These are phyloP conservation scores for Morus bassanus DNA, from an alignment of 2,797 vertebrate species.

Conservation along the genomic window DNA sequence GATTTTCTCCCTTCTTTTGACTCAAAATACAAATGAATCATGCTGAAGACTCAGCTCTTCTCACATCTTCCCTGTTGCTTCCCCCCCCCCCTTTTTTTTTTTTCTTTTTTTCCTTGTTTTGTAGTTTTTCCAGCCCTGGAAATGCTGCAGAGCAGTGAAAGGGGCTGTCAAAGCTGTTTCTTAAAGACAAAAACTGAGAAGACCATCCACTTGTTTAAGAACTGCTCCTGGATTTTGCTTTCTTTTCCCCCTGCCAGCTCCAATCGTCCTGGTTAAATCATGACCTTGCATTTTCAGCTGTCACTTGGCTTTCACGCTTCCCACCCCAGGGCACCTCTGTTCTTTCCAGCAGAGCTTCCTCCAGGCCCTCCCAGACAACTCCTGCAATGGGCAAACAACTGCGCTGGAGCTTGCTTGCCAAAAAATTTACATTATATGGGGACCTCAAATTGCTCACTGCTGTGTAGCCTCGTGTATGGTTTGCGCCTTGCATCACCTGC, in stretches of 20 bases:
- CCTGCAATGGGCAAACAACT: not conserved
- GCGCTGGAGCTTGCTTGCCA: not conserved
- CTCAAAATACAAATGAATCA: not conserved
- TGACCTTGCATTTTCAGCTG: not conserved
- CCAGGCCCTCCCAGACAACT: not conserved
- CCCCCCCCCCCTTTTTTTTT: too few relatives aligned
- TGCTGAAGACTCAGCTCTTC: not conserved
- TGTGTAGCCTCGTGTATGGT: fast-evolving
- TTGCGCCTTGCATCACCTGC: not conserved
- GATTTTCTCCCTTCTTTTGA: not conserved
- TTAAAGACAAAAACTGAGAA: not conserved
- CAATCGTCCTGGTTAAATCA: not conserved
- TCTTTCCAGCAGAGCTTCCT: not conserved
- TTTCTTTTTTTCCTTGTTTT: not conserved
- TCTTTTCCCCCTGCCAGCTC: not conserved
- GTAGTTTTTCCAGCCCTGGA: not conserved
- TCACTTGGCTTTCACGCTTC: not conserved
- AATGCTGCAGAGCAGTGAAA: not conserved
- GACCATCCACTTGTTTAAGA: not conserved
- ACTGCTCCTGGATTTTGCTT: not conserved
- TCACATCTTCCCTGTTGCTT: not conserved
- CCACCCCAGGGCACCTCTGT: not conserved
- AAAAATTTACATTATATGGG: not conserved
- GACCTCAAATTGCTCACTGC: not conserved
- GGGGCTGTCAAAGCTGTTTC: not conserved